Evolutionary conservation across 2,888 invertebrate species (phyloP), one percentile per base, ranked within the genome.

Genomic region (Brachycybe producta): DNA sequence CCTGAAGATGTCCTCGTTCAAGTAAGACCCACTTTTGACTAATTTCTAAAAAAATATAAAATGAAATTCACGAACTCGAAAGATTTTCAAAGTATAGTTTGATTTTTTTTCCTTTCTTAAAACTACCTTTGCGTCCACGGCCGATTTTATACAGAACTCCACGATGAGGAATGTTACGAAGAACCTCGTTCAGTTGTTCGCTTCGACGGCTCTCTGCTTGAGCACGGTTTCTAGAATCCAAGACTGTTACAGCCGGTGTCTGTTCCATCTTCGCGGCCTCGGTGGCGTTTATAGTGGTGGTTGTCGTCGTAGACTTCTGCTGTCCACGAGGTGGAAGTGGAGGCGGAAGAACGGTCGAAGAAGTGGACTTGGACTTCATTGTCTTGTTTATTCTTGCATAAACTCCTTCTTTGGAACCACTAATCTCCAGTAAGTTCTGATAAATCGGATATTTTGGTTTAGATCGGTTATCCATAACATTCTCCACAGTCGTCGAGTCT

Each of bases 21-120:
- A 86, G 65, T 35, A 80, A 75, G 61, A 80, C 82, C 67, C 78
- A 79, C 36, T 82, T 73, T n/a, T 74, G 74, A 55, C 80, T 80
- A 61, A 82, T 76, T 63, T 85, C 84, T 55, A 34, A n/a, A 36
- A 36, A 7, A 38, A 38, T 38, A 38, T 8, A 38, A 32, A 32
- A 11, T 11, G 11, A 32, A 32, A 32, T 32, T 32, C 11, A 11
- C n/a, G 32, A 32, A 32, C 32, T 32, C n/a, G 32, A 11, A n/a
- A n/a, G n/a, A n/a, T n/a, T n/a, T n/a, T n/a, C n/a, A n/a, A n/a
- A n/a, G n/a, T n/a, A n/a, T n/a, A n/a, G n/a, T n/a, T n/a, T n/a
- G n/a, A n/a, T n/a, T n/a, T n/a, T n/a, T n/a, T n/a, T n/a, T n/a
- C n/a, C n/a, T n/a, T n/a, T n/a, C n/a, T n/a, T n/a, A n/a, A n/a